Conservation (phyloP, 2,113 vertebrate genomes). For the Lipophrys pholis region DNA sequence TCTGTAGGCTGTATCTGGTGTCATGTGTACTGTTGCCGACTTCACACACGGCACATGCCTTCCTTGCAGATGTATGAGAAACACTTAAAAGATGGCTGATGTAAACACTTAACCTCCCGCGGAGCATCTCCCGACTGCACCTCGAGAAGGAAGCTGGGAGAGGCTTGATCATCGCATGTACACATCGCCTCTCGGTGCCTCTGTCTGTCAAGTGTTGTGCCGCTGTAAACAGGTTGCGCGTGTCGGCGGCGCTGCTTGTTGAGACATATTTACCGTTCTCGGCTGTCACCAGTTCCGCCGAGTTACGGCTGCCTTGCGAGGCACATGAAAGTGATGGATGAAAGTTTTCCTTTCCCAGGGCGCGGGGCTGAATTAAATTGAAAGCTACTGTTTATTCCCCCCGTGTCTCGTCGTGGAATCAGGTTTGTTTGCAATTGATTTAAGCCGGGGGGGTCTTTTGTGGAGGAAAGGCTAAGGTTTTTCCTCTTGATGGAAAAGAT, state of each 20-base stretch:
- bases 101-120: slow-evolving; percentile 30
- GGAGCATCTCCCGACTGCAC: background rate
- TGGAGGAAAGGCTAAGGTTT: slow-evolving; percentile 69
- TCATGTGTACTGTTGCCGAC: background rate
- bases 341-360: slow-evolving; percentile 80
- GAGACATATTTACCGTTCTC: slow-evolving; percentile 72
- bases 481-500: slow-evolving; percentile 81
- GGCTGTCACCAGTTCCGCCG: slow-evolving; percentile 59
- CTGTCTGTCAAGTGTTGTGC: slow-evolving; percentile 46
- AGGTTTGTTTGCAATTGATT: slow-evolving; percentile 86
- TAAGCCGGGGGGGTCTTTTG: slow-evolving; percentile 76
- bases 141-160: background rate
- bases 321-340: slow-evolving; percentile 84
- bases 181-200: slow-evolving; percentile 16
- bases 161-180: slow-evolving; percentile 28
- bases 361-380: slow-evolving; percentile 81
- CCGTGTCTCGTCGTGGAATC: slow-evolving; percentile 72
- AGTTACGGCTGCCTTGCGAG: slow-evolving; percentile 58
- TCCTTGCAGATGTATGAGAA: slow-evolving; percentile 1
- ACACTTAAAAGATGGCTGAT: slow-evolving; percentile 17
- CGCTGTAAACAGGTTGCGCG: slow-evolving; percentile 60
- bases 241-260: slow-evolving; percentile 60
- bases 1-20: no score
- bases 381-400: slow-evolving; percentile 86
- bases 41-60: background rate